Percentiles rank a stretch among this genome's conserved stretches.
These are phyloP conservation scores for Dasyornis broadbenti DNA, from an alignment of 2,113 vertebrate genomes.

Conservation along the genomic window DNA sequence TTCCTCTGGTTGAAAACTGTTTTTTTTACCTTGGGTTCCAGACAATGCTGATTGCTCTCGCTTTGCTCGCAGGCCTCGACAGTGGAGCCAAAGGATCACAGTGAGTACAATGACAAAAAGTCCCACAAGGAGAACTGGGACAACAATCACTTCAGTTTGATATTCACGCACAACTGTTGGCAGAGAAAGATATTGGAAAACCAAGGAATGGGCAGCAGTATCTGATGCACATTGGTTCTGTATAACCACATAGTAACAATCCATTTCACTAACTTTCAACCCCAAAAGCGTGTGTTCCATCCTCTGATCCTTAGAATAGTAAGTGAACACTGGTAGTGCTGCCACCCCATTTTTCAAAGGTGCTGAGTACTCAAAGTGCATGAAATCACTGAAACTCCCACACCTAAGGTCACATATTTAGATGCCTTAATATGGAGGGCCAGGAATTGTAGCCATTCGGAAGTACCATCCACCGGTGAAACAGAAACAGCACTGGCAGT, in stretches of 20 bases:
- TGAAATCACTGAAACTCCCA: background rate
- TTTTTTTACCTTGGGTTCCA: background rate
- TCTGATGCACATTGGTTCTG: background rate
- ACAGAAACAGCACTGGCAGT: background rate
- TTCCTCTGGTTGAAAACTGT: background rate
- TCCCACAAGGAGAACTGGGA: slow-evolving; percentile 68
- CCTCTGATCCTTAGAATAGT: background rate
- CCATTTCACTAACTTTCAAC: background rate
- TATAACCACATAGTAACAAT: background rate
- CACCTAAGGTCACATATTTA: background rate
- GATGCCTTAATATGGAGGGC: background rate
- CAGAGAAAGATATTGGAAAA: background rate
- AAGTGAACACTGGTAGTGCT: background rate
- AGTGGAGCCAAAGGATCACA: slow-evolving; percentile 76
- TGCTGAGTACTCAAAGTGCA: background rate
- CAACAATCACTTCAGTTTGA: slow-evolving; percentile 71
- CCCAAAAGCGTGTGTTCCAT: background rate
- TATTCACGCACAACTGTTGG: slow-evolving; percentile 58
- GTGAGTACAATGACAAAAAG: slow-evolving; percentile 64
- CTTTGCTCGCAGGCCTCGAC: slow-evolving; percentile 57
- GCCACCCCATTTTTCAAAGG: background rate
- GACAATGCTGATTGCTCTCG: background rate
- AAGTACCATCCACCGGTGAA: background rate
- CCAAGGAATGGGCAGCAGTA: background rate
- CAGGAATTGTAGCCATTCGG: background rate